Evolutionary conservation across 2,797 vertebrate species (phyloP).

Genomic region (Epinephelus awoara): DNA sequence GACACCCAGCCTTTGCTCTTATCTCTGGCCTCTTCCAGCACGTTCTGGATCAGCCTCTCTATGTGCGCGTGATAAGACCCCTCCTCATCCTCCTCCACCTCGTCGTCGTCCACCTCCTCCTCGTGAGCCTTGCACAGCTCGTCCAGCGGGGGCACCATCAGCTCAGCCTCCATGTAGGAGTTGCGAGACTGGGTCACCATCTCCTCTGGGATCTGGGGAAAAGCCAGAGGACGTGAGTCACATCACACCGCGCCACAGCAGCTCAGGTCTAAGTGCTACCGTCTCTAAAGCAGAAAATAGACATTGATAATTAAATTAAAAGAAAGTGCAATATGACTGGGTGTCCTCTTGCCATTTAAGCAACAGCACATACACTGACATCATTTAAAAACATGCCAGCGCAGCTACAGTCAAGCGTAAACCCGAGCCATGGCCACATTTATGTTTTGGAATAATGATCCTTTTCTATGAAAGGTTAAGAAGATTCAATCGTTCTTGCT

Average conservation of each 20-base stretch:
- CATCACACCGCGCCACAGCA: conserved; percentile 17
- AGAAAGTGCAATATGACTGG: background rate
- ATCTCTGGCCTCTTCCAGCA: conserved; percentile 93
- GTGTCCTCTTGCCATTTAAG: background rate
- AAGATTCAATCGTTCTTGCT: background rate
- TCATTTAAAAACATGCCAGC: background rate
- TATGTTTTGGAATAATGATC: conserved; percentile 1
- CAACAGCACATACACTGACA: background rate
- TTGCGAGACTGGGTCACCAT: conserved; percentile 91
- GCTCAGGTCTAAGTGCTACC: background rate
- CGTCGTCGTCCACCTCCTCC: conserved; percentile 78
- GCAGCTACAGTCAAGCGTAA: too few relatives aligned
- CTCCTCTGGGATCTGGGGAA: conserved; percentile 90
- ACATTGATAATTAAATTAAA: background rate
- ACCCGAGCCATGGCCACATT: background rate
- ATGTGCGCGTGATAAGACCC: conserved; percentile 88
- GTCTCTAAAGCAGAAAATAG: background rate
- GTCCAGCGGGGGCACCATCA: conserved; percentile 88
- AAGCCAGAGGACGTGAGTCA: conserved; percentile 14
- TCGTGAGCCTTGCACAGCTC: conserved; percentile 90
- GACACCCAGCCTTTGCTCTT: conserved; percentile 94
- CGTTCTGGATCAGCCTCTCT: conserved; percentile 88
- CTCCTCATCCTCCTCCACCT: conserved; percentile 81
- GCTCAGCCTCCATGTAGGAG: conserved; percentile 91
- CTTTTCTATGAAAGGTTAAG: conserved; percentile 2